Conservation (phyloP, 2,888 invertebrate species). For the Drosophila conformis region DNA sequence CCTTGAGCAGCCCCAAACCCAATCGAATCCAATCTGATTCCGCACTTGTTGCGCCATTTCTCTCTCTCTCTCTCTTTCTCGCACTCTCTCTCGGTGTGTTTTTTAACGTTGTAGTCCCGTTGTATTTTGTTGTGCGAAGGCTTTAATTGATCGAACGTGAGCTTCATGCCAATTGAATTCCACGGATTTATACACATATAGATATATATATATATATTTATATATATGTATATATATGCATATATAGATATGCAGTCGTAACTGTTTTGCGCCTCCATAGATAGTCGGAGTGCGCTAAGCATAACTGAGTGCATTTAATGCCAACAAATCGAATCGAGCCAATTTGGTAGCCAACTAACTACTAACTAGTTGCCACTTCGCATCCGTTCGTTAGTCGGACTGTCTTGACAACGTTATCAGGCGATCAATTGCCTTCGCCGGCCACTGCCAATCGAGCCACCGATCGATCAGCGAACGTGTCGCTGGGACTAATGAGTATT, state of each 20-base stretch:
- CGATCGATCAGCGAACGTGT: constrained; percentile 74
- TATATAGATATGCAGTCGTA: constrained; percentile 7
- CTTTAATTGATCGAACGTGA: constrained; percentile 79
- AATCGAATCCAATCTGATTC: constrained; percentile 50
- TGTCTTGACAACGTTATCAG: constrained; percentile 68
- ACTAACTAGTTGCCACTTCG: constrained; percentile 34
- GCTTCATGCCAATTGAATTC: constrained; percentile 66
- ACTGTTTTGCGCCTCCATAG: constrained; percentile 37
- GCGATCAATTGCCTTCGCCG: constrained; percentile 71
- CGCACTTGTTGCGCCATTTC: constrained; percentile 37
- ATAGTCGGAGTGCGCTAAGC: constrained; percentile 6
- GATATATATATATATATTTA: constrained; percentile 8
- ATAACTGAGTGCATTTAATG: constrained; percentile 25
- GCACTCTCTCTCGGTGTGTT: not conserved
- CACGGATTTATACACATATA: constrained; percentile 22
- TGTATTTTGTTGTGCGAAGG: constrained; percentile 63
- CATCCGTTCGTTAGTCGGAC: constrained; percentile 26
- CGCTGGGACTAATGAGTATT: constrained; percentile 72
- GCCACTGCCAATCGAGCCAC: constrained; percentile 32
- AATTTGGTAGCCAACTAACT: constrained; percentile 30
- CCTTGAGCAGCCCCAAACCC: constrained; percentile 41
- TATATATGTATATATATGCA: constrained; percentile 19
- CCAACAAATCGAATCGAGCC: constrained; percentile 36
- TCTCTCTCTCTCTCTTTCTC: not conserved
- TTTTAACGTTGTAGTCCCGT: constrained; percentile 29